Evolutionary conservation across 2,113 vertebrate genomes (phyloP).

Genomic region (Aptenodytes patagonicus): DNA sequence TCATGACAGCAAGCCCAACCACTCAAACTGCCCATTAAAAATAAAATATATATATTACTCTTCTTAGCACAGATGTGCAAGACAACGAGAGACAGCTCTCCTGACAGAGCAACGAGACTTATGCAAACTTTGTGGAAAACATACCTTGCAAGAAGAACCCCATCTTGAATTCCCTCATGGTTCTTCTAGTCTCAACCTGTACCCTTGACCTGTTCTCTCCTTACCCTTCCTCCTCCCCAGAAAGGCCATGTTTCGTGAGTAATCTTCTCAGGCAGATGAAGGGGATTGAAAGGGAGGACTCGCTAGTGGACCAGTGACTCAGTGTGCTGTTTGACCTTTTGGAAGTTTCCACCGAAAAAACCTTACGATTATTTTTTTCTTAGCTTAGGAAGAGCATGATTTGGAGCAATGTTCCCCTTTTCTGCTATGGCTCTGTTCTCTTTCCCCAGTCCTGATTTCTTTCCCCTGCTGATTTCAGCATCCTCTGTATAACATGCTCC

Average conservation of each 20-base stretch:
- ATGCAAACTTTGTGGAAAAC: background rate
- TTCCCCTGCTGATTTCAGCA: background rate
- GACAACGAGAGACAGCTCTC: background rate
- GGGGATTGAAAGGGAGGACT: background rate
- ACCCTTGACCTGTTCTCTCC: background rate
- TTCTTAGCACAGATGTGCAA: background rate
- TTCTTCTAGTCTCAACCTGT: background rate
- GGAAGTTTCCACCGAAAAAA: background rate
- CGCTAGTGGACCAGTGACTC: background rate
- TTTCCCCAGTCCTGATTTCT: background rate
- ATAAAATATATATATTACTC: background rate
- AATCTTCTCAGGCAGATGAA: background rate
- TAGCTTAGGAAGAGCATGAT: background rate
- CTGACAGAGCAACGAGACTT: background rate
- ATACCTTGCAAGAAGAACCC: background rate
- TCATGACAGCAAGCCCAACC: background rate
- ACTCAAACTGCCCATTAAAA: background rate
- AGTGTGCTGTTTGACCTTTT: background rate
- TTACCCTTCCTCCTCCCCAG: background rate
- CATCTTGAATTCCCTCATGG: background rate
- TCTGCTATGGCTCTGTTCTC: background rate
- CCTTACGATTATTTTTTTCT: background rate
- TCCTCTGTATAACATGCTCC: background rate
- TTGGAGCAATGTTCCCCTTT: background rate
- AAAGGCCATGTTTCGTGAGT: background rate